Conservation (phyloP, 2,888 invertebrate species). For the Pollenia angustigena region DNA sequence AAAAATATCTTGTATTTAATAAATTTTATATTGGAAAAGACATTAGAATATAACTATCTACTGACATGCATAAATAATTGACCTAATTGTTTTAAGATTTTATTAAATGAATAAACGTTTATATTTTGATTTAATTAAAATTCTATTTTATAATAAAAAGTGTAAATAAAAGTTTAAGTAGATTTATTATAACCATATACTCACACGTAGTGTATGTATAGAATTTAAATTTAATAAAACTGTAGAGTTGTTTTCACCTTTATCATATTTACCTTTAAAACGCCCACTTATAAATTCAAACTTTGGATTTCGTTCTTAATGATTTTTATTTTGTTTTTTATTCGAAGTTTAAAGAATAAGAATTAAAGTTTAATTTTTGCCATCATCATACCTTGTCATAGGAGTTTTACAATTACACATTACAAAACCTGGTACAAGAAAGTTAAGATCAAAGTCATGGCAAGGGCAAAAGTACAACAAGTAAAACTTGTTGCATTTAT, state of each 20-base stretch:
- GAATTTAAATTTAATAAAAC: background rate
- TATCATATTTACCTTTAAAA: background rate
- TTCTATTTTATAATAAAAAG: background rate
- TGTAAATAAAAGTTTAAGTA: background rate
- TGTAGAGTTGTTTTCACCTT: too few relatives aligned
- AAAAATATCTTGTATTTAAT: background rate
- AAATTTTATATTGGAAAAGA: too few relatives aligned
- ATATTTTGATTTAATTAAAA: constrained; percentile 32
- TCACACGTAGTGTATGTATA: background rate
- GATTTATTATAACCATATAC: background rate
- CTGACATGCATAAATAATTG: background rate
- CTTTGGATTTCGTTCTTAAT: constrained; percentile 15
- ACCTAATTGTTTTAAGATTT: constrained; percentile 12
- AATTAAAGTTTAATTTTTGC: constrained; percentile 1
- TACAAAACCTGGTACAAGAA: constrained; percentile 46
- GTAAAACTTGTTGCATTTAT: constrained; percentile 70
- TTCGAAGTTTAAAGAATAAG: constrained; percentile 13
- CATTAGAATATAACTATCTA: background rate
- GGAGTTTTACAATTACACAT: constrained; percentile 41
- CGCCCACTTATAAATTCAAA: constrained; percentile 50
- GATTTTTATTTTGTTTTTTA: constrained; percentile 16
- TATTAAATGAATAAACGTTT: background rate
- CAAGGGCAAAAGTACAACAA: constrained; percentile 58
- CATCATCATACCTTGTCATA: constrained; percentile 22
- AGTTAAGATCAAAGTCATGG: constrained; percentile 72